phyloP scores from a whole-genome alignment of 2,888 invertebrate genomes.

The Hypomecis atomaria region DNA sequence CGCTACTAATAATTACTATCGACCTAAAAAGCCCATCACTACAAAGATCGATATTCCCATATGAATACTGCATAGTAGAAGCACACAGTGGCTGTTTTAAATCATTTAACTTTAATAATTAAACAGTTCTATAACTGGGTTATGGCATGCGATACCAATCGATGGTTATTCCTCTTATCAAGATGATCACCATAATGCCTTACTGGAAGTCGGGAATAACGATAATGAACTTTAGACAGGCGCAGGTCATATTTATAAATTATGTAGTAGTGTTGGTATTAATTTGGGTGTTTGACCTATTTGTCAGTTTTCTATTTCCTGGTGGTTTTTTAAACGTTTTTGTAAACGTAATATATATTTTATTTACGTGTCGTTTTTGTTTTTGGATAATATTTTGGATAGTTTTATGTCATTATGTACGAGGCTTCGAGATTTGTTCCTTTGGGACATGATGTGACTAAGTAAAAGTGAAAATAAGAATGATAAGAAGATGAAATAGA shows the following conservation, averaged over 20 bases:
- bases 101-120: constrained; percentile 32
- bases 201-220: neutral
- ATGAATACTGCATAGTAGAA: constrained; percentile 45
- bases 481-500: too few relatives aligned
- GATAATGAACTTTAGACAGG: constrained; percentile 5
- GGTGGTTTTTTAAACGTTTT: too few relatives aligned
- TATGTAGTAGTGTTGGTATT: too few relatives aligned
- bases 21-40: constrained; percentile 44
- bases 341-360: too few relatives aligned
- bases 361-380: too few relatives aligned
- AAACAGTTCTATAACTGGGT: constrained; percentile 32
- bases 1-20: constrained; percentile 9
- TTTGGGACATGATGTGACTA: too few relatives aligned
- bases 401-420: too few relatives aligned
- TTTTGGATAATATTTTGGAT: too few relatives aligned
- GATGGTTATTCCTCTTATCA: constrained; percentile 26
- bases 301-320: too few relatives aligned
- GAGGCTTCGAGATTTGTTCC: too few relatives aligned
- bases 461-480: too few relatives aligned
- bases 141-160: constrained; percentile 22
- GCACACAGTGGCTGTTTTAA: constrained; percentile 33
- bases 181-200: constrained; percentile 7
- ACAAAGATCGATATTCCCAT: constrained; percentile 44
- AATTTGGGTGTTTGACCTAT: too few relatives aligned
- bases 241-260: neutral